phyloP scores from a whole-genome alignment of 2,888 invertebrate species.

The Pachycephus smyrnensis region DNA sequence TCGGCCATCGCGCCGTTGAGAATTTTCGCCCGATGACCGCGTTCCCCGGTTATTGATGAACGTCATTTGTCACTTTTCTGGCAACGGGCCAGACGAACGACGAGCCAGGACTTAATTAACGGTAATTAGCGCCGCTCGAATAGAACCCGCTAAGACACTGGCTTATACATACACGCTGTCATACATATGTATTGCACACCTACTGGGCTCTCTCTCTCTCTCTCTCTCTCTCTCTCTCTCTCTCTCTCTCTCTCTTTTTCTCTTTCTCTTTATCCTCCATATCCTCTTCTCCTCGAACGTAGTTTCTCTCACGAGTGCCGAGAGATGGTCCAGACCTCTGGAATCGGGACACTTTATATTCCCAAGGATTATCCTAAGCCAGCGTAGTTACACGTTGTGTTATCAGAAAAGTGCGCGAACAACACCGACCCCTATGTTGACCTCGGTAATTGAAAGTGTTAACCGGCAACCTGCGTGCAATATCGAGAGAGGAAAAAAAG shows the following conservation, averaged over 20 bases:
- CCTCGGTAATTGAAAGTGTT: constrained; percentile 49
- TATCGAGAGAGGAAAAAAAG: not conserved
- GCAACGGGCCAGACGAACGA: not conserved
- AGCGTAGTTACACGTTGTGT: not conserved
- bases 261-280: not conserved
- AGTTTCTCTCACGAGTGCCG: not conserved
- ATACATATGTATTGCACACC: not conserved
- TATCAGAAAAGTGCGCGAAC: constrained; percentile 26
- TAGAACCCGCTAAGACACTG: not conserved
- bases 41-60: not conserved
- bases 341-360: not conserved
- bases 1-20: not conserved
- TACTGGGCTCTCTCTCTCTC: not conserved
- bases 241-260: no score
- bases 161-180: not conserved
- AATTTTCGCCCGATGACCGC: not conserved
- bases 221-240: no score
- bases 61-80: not conserved
- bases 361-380: not conserved
- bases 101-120: constrained; percentile 11
- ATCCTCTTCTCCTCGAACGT: not conserved
- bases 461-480: constrained; percentile 12
- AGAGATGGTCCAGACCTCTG: not conserved
- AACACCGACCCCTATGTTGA: constrained; percentile 40
- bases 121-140: constrained; percentile 11